Base-by-base conservation (phyloP, 2,888 invertebrate genomes). In the Macrosoma leucophasiata region DNA sequence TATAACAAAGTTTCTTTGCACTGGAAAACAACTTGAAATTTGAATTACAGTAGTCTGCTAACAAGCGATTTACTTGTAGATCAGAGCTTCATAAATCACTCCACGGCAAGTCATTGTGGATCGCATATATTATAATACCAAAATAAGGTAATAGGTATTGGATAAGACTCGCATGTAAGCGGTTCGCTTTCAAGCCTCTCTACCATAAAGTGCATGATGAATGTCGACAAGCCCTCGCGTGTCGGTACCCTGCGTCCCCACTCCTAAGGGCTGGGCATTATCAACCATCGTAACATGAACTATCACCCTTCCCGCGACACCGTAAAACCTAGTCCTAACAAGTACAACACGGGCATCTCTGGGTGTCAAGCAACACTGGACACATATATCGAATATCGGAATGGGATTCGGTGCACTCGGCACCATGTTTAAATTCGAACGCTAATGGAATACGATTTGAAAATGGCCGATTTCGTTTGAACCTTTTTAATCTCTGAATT, bases 161-260 rank as follows among this genome's bases (percentile, higher is more conserved):
- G 54, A 60, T 58, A 60, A 63, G 58, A 62, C 63, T 74, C 54
- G 73, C 76, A 75, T 74, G 73, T 65, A 63, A 72, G 66, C 72
- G 73, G 68, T 62, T 61, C 59, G 68, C 65, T 74, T 75, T 67
- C 62, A 67, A 75, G 64, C 68, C 70, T 58, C 70, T 58, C 58
- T 46, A 42, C 63, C 69, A 78, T 84, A 82, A 82, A 84, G 71
- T 75, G 66, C 74, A 78, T 84, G 82, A 84, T 77, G 69, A 59
- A 82, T 76, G 74, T 64, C 65, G 72, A 70, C 73, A 76, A 64
- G 68, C 75, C 74, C 72, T 76, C 67, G 78, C 79, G 74, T 74
- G 77, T 63, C 62, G 54, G 70, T 69, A 76, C 72, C 71, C 70
- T 68, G 64, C 62, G 62, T 74, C 77, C 78, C 78, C 76, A 71